Percentiles rank a stretch among this genome's conserved stretches.
phyloP scores from a whole-genome alignment of 2,797 vertebrate species.

The Aphelocoma californica region DNA sequence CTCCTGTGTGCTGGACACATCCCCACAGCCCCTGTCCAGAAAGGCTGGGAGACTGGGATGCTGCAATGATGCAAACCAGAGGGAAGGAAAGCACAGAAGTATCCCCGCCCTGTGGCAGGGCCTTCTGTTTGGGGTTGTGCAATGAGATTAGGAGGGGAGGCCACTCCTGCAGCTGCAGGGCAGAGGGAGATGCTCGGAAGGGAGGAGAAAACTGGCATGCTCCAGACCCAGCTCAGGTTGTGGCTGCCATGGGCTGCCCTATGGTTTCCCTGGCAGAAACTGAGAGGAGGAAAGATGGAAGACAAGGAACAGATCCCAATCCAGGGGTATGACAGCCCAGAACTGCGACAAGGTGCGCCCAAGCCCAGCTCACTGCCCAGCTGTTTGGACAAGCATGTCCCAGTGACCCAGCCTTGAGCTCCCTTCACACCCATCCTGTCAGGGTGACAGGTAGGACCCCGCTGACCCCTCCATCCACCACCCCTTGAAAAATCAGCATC shows the following conservation, averaged over 20 bases:
- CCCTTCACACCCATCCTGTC: background rate
- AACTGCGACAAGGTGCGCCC: background rate
- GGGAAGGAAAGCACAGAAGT: background rate
- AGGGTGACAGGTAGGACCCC: background rate
- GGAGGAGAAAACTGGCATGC: background rate
- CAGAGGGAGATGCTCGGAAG: background rate
- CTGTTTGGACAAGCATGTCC: background rate
- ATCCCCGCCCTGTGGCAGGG: background rate
- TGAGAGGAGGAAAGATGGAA: background rate
- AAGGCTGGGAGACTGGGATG: background rate
- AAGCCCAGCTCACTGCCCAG: background rate
- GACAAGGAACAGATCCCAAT: background rate
- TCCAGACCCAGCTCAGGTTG: background rate
- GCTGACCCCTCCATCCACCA: fast-evolving
- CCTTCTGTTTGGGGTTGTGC: background rate
- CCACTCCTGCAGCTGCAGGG: background rate
- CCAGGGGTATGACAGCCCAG: background rate
- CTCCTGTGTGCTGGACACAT: background rate
- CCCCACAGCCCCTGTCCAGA: background rate
- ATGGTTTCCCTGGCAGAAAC: background rate
- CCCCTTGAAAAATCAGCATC: background rate
- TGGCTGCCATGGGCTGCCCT: background rate
- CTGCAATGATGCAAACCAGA: background rate
- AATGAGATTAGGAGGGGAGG: background rate
- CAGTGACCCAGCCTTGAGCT: background rate